Percentiles rank a stretch among this genome's conserved stretches.
Conservation (phyloP, 2,113 vertebrate species). For the Passer domesticus region DNA sequence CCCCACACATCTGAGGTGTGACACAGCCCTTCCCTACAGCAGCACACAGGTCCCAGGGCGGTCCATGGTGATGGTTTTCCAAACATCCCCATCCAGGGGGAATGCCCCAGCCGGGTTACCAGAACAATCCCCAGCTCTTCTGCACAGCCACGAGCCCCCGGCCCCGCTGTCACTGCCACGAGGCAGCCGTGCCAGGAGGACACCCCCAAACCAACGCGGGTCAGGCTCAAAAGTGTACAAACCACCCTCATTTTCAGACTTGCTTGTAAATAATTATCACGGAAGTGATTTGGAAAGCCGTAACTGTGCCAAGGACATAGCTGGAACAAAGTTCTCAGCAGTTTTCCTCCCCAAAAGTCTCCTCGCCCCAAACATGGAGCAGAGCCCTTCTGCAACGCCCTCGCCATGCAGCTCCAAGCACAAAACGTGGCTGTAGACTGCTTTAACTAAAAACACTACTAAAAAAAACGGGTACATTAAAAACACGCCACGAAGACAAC, state of each 20-base stretch:
- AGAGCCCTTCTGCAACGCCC: accelerated
- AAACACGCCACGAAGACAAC: neutral
- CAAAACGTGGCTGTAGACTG: accelerated
- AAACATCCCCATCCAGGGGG: neutral
- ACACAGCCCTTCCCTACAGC: neutral
- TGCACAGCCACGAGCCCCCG: accelerated
- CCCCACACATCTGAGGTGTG: accelerated
- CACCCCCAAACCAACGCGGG: accelerated
- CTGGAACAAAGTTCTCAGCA: neutral
- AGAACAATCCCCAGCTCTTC: neutral
- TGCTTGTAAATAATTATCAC: neutral
- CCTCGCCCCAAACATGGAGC: neutral
- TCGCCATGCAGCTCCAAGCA: accelerated
- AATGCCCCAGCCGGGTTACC: neutral
- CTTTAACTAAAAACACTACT: neutral
- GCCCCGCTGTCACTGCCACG: accelerated
- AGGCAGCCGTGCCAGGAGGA: accelerated
- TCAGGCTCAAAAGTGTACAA: neutral
- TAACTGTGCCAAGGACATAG: neutral
- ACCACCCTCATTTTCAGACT: neutral
- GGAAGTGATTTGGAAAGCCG: neutral
- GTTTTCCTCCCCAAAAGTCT: neutral
- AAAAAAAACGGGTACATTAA: accelerated
- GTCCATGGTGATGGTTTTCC: accelerated
- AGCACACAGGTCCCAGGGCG: accelerated